Percentiles rank a stretch among this genome's conserved stretches.
These are phyloP conservation scores for Netelia inedita DNA, from an alignment of 2,888 invertebrate species.

Conservation along the genomic window DNA sequence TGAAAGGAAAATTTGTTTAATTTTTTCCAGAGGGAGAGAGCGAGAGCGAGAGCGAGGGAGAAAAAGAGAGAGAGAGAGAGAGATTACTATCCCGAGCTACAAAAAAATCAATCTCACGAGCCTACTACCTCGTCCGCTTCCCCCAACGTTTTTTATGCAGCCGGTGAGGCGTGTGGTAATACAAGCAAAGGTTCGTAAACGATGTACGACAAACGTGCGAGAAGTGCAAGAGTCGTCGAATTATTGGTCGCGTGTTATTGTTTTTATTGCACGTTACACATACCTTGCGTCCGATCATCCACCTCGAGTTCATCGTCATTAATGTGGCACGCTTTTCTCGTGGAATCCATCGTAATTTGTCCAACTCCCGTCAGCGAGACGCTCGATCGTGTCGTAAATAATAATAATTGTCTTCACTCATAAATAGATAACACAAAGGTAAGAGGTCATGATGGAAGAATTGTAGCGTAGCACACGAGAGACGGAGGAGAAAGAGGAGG, in stretches of 20 bases:
- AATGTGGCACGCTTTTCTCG: not conserved
- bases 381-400: not conserved
- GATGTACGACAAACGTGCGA: not conserved
- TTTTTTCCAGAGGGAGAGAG: not conserved
- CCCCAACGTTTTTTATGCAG: slow-evolving; percentile 5
- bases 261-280: not conserved
- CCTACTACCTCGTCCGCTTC: slow-evolving; percentile 28
- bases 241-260: no score
- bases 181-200: not conserved
- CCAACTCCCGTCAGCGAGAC: not conserved
- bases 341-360: slow-evolving; percentile 49
- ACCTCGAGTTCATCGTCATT: slow-evolving; percentile 17
- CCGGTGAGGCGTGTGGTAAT: not conserved
- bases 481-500: not conserved
- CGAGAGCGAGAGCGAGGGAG: not conserved
- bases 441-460: slow-evolving; percentile 33
- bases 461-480: not conserved
- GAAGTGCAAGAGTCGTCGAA: no score
- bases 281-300: slow-evolving; percentile 56
- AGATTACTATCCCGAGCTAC: not conserved
- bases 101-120: slow-evolving; percentile 53
- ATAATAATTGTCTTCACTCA: slow-evolving; percentile 3
- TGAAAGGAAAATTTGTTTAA: not conserved
- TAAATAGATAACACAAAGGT: not conserved
- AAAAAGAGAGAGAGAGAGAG: not conserved